Conservation (phyloP, 1,140 invertebrate genomes). For the Drosophila melanogaster region DNA sequence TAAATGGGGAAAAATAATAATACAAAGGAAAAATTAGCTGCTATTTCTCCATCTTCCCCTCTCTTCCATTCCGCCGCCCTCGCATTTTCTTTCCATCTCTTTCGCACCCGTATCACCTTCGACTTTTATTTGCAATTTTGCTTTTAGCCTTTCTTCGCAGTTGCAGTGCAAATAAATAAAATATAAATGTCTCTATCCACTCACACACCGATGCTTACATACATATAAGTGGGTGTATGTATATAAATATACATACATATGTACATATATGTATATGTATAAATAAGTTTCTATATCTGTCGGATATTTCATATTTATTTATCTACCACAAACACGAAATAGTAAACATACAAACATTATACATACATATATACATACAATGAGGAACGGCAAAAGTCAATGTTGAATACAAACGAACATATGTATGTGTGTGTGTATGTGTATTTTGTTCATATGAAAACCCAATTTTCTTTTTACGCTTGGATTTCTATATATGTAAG, state of each 20-base stretch:
- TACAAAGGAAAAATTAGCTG: slow-evolving; percentile 41
- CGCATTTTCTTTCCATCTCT: slow-evolving; percentile 15
- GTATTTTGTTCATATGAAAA: slow-evolving; percentile 43
- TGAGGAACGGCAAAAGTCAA: slow-evolving; percentile 46
- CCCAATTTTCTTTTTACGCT: slow-evolving; percentile 61
- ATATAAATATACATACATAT: slow-evolving; percentile 2
- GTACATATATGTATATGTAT: slow-evolving; percentile 5
- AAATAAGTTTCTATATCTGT: slow-evolving; percentile 22
- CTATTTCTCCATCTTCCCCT: slow-evolving; percentile 18
- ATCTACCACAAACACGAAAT: slow-evolving; percentile 45
- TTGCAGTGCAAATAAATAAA: slow-evolving; percentile 60
- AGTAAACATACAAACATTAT: slow-evolving; percentile 11
- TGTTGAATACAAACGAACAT: slow-evolving; percentile 17
- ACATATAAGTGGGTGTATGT: neutral
- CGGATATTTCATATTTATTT: slow-evolving; percentile 57
- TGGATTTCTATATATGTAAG: slow-evolving; percentile 35
- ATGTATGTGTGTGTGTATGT: neutral
- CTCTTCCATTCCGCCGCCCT: slow-evolving; percentile 3
- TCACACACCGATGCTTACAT: slow-evolving; percentile 8
- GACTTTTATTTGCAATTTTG: slow-evolving; percentile 38
- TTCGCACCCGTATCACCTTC: slow-evolving; percentile 15
- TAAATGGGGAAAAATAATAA: slow-evolving; percentile 44
- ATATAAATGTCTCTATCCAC: slow-evolving; percentile 52
- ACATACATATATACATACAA: slow-evolving; percentile 9
- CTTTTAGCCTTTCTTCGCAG: slow-evolving; percentile 47